Conservation (phyloP, 2,113 vertebrate genomes). For the Peromyscus leucopus region DNA sequence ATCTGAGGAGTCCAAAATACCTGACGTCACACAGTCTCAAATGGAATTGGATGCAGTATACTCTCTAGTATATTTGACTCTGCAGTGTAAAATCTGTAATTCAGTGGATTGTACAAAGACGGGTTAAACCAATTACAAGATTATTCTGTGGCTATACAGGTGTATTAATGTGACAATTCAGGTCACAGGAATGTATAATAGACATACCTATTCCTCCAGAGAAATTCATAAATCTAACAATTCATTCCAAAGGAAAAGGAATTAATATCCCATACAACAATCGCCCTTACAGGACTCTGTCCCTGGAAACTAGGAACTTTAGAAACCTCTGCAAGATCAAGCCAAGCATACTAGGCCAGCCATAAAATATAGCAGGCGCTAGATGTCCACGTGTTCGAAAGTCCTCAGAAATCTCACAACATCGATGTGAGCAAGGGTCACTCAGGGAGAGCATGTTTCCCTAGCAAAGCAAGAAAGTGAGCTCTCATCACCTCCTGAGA, state of each 20-base stretch:
- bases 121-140: neutral
- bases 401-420: neutral
- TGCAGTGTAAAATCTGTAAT: neutral
- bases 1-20: neutral
- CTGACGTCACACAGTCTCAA: neutral
- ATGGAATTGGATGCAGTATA: neutral
- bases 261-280: neutral
- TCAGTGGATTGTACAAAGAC: neutral
- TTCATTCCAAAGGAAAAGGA: neutral
- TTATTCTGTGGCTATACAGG: neutral
- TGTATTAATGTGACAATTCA: neutral
- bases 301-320: neutral
- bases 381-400: too few relatives aligned
- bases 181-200: neutral
- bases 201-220: neutral
- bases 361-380: neutral
- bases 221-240: neutral
- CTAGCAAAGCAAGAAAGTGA: too few relatives aligned
- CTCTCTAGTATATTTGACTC: neutral
- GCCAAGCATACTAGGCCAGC: too few relatives aligned
- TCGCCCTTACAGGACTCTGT: neutral
- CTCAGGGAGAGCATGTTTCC: neutral
- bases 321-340: neutral
- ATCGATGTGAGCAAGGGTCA: too few relatives aligned
- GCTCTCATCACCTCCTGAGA: neutral